A percentile compares a stretch with the other conserved stretches of the same genome.
These are phyloP conservation scores for Ectropis crepuscularia DNA, from an alignment of 2,888 invertebrate genomes.

Conservation along the genomic window DNA sequence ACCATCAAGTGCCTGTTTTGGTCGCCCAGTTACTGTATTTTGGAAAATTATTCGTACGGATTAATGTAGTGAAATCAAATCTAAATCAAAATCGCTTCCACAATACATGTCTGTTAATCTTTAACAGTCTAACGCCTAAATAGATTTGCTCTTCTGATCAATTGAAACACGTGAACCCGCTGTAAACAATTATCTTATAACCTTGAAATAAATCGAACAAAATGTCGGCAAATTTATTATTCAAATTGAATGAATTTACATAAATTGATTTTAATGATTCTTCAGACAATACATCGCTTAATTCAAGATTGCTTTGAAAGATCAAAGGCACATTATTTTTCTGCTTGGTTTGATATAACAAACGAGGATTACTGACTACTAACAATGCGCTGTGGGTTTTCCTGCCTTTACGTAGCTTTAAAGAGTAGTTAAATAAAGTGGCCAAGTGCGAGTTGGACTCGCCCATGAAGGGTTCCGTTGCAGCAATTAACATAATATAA, in stretches of 20 bases:
- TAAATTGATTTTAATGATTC: slow-evolving; percentile 13
- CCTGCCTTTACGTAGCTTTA: neutral
- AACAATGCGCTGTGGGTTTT: neutral
- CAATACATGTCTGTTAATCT: too few relatives aligned
- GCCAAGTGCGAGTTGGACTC: too few relatives aligned
- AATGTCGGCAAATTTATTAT: neutral
- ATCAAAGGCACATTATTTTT: slow-evolving; percentile 5
- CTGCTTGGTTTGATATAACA: neutral
- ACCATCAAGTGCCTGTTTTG: too few relatives aligned
- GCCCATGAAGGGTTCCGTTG: too few relatives aligned
- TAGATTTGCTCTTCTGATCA: too few relatives aligned
- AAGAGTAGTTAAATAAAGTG: too few relatives aligned
- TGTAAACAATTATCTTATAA: neutral
- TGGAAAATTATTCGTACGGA: too few relatives aligned
- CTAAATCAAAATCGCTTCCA: too few relatives aligned
- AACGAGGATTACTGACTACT: neutral
- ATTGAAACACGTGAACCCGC: neutral
- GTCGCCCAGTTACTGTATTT: too few relatives aligned
- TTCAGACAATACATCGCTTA: slow-evolving; percentile 6
- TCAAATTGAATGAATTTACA: slow-evolving; percentile 12
- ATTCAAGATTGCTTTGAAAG: slow-evolving; percentile 16
- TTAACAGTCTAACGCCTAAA: too few relatives aligned
- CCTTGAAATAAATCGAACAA: neutral
- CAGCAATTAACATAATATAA: too few relatives aligned
- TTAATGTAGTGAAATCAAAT: too few relatives aligned